phyloP scores from a whole-genome alignment of 2,888 invertebrate genomes.

The Metellina segmentata region DNA sequence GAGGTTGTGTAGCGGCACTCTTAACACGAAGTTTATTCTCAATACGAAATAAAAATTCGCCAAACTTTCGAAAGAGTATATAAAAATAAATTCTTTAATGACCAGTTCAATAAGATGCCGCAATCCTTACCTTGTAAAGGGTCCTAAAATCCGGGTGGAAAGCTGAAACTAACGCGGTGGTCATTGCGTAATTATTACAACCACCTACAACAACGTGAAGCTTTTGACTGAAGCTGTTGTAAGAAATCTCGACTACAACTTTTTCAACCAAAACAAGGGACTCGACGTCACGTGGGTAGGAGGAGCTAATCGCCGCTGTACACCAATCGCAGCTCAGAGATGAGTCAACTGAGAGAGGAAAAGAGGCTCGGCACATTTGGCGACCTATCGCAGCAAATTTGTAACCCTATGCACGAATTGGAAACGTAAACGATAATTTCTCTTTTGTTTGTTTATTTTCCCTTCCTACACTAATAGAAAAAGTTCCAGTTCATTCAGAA shows the following conservation, averaged over 20 bases:
- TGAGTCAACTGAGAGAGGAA: conserved; percentile 42
- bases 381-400: conserved; percentile 43
- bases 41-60: background rate
- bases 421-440: background rate
- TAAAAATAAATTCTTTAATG: background rate
- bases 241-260: conserved; percentile 45
- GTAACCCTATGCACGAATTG: background rate
- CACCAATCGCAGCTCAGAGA: conserved; percentile 50
- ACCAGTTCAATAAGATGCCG: background rate
- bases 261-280: conserved; percentile 72
- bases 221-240: conserved; percentile 47
- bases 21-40: background rate
- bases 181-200: conserved; percentile 58
- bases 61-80: background rate
- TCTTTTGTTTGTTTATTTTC: background rate
- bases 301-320: conserved; percentile 1
- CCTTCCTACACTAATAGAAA: background rate
- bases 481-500: background rate
- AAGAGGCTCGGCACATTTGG: conserved; percentile 41
- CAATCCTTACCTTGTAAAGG: conserved; percentile 64
- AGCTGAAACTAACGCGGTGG: conserved; percentile 60
- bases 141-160: conserved; percentile 67
- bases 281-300: conserved; percentile 45
- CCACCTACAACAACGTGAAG: conserved; percentile 45
- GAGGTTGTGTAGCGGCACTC: background rate